A percentile compares a stretch with the other conserved stretches of the same genome.
Conservation (phyloP, 2,888 invertebrate genomes). For the Synanthedon tipuliformis region DNA sequence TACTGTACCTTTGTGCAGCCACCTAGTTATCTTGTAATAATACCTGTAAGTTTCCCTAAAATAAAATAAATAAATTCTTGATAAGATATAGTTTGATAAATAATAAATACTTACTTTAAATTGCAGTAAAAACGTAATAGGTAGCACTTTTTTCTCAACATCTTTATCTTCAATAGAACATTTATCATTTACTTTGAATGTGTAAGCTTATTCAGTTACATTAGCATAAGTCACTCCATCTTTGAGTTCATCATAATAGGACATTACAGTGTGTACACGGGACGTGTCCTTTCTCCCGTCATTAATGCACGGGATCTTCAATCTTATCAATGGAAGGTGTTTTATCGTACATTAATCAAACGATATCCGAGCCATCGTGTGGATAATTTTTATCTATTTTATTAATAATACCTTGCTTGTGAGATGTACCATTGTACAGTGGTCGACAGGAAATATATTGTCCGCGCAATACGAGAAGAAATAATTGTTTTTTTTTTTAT, state of each 20-base stretch:
- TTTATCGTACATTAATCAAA: slow-evolving; percentile 28
- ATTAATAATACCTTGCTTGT: slow-evolving; percentile 15
- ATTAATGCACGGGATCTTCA: slow-evolving; percentile 12
- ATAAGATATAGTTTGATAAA: no score
- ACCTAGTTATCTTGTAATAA: no score
- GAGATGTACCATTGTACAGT: slow-evolving; percentile 12
- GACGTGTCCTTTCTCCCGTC: slow-evolving; percentile 8
- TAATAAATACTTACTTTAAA: no score
- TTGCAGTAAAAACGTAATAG: no score
- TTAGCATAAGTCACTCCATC: slow-evolving; percentile 11
- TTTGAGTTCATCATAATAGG: slow-evolving; percentile 8
- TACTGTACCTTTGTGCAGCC: no score
- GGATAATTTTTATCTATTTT: slow-evolving; percentile 15
- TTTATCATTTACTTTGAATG: slow-evolving; percentile 5
- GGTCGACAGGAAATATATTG: slow-evolving; percentile 1
- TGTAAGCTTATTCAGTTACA: slow-evolving; percentile 7
- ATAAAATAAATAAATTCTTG: no score
- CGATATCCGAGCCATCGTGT: slow-evolving; percentile 12
- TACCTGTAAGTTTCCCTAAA: no score
- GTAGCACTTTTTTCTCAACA: background rate
- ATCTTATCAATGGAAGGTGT: slow-evolving; percentile 18
- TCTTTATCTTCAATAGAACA: background rate
- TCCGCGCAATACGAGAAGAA: background rate
- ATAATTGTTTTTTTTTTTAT: no score
- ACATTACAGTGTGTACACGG: slow-evolving; percentile 9